phyloP scores from a whole-genome alignment of 64 coral and sea anemone genomes.

The Cladopsammia gracilis region DNA sequence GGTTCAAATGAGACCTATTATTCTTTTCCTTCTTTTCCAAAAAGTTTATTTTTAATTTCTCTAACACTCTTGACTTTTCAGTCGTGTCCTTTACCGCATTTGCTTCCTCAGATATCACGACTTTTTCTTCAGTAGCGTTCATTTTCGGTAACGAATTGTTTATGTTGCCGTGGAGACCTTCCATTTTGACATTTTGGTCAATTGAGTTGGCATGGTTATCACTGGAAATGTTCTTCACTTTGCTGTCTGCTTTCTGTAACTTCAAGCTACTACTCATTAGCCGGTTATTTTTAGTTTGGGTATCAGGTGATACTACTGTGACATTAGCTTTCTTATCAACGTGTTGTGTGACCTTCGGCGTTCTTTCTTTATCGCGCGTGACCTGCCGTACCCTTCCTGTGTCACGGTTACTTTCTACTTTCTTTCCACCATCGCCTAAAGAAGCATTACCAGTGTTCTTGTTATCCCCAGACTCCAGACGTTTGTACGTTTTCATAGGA shows the following conservation, averaged over 20 bases:
- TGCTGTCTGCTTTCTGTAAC: not conserved
- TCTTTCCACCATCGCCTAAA: not conserved
- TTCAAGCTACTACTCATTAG: not conserved
- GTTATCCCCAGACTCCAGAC: not conserved
- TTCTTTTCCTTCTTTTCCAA: not conserved
- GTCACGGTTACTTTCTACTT: not conserved
- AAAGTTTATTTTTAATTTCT: constrained; percentile 28
- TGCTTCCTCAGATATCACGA: no score
- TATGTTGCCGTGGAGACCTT: not conserved
- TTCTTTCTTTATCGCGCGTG: not conserved
- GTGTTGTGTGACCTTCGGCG: not conserved
- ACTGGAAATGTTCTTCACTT: not conserved
- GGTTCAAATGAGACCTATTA: not conserved
- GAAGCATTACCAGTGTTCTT: not conserved
- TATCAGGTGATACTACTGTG: not conserved
- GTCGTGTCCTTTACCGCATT: not conserved
- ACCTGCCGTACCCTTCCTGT: not conserved
- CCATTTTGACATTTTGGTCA: not conserved
- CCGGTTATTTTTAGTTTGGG: no score
- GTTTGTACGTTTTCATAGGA: not conserved
- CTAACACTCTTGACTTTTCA: not conserved
- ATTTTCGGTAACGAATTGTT: not conserved
- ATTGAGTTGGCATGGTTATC: not conserved
- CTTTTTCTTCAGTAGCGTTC: not conserved
- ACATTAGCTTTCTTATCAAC: not conserved